phyloP scores from a whole-genome alignment of 2,888 invertebrate genomes.

The Creontiades dilutus region DNA sequence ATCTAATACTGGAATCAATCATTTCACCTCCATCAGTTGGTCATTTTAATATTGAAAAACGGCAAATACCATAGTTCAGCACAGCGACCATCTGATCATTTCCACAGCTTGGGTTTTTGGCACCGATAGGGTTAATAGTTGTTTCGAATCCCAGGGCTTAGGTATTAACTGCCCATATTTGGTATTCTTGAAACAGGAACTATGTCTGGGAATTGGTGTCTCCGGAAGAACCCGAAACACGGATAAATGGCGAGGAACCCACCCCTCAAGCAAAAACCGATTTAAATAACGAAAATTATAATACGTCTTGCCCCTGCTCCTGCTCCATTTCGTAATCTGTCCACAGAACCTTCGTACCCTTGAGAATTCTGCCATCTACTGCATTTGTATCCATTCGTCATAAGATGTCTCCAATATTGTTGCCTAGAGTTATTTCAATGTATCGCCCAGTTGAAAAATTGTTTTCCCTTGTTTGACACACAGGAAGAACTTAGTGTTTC shows the following conservation, averaged over 20 bases:
- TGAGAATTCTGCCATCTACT: neutral
- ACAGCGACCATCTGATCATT: too few relatives aligned
- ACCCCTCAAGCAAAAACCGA: neutral
- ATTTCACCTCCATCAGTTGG: too few relatives aligned
- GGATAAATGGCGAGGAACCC: constrained; percentile 33
- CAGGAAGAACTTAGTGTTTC: neutral
- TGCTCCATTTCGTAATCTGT: neutral
- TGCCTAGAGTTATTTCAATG: neutral
- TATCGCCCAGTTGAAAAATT: neutral
- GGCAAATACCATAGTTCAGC: too few relatives aligned
- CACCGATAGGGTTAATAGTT: constrained; percentile 1
- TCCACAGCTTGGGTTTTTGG: neutral
- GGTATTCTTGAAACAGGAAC: constrained; percentile 52
- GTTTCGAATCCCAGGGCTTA: neutral
- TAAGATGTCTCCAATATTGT: neutral
- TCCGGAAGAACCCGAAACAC: constrained; percentile 12
- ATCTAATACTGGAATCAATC: too few relatives aligned
- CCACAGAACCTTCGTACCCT: neutral
- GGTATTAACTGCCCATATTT: constrained; percentile 14
- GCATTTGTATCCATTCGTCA: neutral
- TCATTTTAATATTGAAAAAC: too few relatives aligned
- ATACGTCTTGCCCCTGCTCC: neutral
- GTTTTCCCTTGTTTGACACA: neutral
- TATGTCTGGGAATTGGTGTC: constrained; percentile 23
- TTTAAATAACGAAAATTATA: neutral